phyloP scores from a whole-genome alignment of 2,113 vertebrate species.

The Polyodon spathula region DNA sequence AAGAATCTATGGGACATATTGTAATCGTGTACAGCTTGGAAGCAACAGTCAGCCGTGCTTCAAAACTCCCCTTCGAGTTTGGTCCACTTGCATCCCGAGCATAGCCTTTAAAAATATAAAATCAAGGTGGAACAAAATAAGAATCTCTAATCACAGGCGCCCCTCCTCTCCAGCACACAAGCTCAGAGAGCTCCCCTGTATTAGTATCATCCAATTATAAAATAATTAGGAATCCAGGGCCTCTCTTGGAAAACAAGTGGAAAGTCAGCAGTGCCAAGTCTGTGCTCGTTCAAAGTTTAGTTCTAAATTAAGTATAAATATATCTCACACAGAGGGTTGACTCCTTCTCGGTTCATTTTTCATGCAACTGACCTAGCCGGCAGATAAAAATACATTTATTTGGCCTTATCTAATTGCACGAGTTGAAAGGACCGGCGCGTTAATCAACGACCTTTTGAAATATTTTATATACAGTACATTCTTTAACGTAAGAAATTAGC shows the following conservation, averaged over 20 bases:
- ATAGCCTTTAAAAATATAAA: no score
- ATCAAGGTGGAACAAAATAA: no score
- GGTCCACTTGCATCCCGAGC: no score
- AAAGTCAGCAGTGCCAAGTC: constrained; percentile 12
- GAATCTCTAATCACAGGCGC: no score
- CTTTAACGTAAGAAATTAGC: background rate
- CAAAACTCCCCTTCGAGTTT: no score
- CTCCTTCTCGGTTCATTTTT: constrained; percentile 16
- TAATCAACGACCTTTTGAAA: no score
- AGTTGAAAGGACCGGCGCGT: no score
- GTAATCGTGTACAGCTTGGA: no score
- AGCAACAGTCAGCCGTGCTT: no score
- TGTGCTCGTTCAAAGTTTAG: constrained; percentile 6
- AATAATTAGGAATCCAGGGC: background rate
- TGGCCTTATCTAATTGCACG: constrained; percentile 5
- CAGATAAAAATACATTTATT: constrained; percentile 15
- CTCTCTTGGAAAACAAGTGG: constrained; percentile 15
- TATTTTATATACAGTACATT: background rate
- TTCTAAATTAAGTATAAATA: constrained; percentile 8
- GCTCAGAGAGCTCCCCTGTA: background rate
- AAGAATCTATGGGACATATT: no score
- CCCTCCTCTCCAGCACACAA: no score
- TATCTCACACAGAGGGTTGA: constrained; percentile 13
- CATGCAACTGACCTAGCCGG: constrained; percentile 15
- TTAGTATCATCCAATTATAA: constrained; percentile 5